phyloP scores from a whole-genome alignment of 2,113 vertebrate genomes.

The Crypturellus undulatus region DNA sequence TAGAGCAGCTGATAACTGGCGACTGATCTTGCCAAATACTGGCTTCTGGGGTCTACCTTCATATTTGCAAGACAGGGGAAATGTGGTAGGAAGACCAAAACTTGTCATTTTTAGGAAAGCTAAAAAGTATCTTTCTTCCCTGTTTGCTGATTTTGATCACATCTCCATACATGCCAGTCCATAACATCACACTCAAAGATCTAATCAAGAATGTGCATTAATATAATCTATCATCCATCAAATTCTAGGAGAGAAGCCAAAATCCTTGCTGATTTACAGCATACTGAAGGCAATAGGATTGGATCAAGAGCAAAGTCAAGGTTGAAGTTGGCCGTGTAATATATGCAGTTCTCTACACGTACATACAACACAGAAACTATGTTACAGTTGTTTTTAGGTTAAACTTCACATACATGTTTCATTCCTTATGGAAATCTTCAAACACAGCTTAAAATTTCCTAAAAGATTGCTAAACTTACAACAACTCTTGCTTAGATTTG shows the following conservation, averaged over 20 bases:
- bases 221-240: not conserved
- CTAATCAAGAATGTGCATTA: not conserved
- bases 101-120: not conserved
- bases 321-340: not conserved
- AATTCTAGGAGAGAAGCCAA: not conserved
- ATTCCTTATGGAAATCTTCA: not conserved
- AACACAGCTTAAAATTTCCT: not conserved
- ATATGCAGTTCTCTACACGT: not conserved
- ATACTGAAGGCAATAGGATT: not conserved
- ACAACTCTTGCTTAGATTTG: not conserved
- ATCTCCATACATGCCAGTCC: not conserved
- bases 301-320: not conserved
- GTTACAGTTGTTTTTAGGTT: not conserved
- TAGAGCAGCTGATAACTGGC: not conserved
- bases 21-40: not conserved
- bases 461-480: not conserved
- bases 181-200: not conserved
- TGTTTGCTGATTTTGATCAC: not conserved
- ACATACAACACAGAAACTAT: not conserved
- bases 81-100: not conserved
- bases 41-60: not conserved
- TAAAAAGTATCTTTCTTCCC: not conserved
- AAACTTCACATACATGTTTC: not conserved
- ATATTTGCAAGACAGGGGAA: not conserved
- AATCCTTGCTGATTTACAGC: not conserved